phyloP scores from a whole-genome alignment of 2,113 vertebrate species.

The Rafetus swinhoei region DNA sequence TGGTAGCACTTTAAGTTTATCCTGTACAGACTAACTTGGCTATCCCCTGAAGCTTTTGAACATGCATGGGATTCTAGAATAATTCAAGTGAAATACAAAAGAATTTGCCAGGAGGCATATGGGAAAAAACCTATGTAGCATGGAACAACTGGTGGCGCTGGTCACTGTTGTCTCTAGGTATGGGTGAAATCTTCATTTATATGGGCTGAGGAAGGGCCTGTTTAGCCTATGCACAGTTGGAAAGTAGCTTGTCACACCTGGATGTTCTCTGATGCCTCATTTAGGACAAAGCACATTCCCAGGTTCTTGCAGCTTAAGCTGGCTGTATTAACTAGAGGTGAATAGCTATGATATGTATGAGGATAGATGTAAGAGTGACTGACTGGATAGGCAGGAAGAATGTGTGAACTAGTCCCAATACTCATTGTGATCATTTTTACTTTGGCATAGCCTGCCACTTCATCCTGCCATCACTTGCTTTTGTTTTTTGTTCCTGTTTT shows the following conservation, averaged over 20 bases:
- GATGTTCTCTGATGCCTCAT: not conserved
- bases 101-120: not conserved
- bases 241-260: not conserved
- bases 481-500: slow-evolving; percentile 49
- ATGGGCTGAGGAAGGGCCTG: not conserved
- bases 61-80: not conserved
- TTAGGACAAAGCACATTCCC: not conserved
- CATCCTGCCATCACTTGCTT: slow-evolving; percentile 61
- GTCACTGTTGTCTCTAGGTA: not conserved
- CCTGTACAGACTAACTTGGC: too few relatives aligned
- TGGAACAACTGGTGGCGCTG: not conserved
- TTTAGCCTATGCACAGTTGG: not conserved
- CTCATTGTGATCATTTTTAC: slow-evolving; percentile 58
- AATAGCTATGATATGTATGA: not conserved
- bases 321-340: not conserved
- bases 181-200: not conserved
- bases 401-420: slow-evolving; percentile 19
- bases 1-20: too few relatives aligned
- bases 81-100: not conserved
- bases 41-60: not conserved
- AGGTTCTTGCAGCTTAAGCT: not conserved
- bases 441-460: slow-evolving; percentile 59
- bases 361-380: not conserved
- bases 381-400: slow-evolving; percentile 46
- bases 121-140: not conserved